A percentile compares a stretch with the other conserved stretches of the same genome.
phyloP scores from a whole-genome alignment of 1,140 invertebrate species.

The Habropoda laboriosa region DNA sequence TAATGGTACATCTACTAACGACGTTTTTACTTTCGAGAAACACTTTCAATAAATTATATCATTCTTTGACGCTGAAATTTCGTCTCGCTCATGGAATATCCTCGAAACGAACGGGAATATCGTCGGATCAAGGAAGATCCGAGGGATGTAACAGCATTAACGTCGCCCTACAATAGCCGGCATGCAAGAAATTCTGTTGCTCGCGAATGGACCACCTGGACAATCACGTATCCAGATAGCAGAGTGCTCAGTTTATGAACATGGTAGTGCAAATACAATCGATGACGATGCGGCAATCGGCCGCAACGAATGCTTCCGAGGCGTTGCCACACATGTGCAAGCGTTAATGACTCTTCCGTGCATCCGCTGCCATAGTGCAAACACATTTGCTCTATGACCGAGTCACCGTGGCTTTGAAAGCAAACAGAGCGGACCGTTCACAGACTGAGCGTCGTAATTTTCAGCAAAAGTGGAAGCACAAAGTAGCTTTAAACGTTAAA shows the following conservation, averaged over 20 bases:
- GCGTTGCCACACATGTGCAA: not conserved
- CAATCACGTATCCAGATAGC: not conserved
- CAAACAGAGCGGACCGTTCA: not conserved
- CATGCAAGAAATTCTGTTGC: not conserved
- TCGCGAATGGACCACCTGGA: not conserved
- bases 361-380: constrained; percentile 34
- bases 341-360: constrained; percentile 45
- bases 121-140: too few species aligned
- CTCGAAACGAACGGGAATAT: too few species aligned
- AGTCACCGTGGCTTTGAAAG: constrained; percentile 16
- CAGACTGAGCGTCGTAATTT: not conserved
- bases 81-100: too few species aligned
- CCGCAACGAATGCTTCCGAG: constrained; percentile 31
- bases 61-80: too few species aligned
- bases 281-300: not conserved
- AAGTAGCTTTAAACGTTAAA: not conserved
- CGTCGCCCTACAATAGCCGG: not conserved
- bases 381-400: constrained; percentile 30
- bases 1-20: too few species aligned
- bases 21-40: too few species aligned
- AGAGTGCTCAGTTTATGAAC: constrained; percentile 3
- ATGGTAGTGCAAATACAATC: constrained; percentile 8
- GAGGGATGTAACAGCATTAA: too few species aligned
- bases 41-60: too few species aligned
- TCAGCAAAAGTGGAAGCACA: not conserved